Conservation (phyloP, 1,140 invertebrate species). For the Ylistrum balloti region DNA sequence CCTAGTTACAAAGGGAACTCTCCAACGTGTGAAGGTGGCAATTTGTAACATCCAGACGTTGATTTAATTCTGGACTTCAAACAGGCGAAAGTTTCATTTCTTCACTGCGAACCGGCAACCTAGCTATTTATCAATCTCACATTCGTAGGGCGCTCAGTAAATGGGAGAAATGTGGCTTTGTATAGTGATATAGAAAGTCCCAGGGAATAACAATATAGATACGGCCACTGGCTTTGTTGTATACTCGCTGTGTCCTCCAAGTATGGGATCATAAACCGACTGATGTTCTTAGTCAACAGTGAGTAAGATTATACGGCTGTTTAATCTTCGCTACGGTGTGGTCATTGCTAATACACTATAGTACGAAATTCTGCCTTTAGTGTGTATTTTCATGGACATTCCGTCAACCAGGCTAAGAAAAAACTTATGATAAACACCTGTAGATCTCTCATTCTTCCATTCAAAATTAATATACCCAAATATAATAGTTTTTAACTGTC, state of each 20-base stretch:
- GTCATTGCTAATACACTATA: too few species aligned
- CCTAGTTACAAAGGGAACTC: constrained; percentile 13
- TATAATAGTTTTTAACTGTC: too few species aligned
- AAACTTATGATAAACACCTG: too few species aligned
- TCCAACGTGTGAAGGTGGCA: constrained; percentile 12
- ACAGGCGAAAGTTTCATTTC: constrained; percentile 38
- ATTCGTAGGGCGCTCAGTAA: constrained; percentile 15
- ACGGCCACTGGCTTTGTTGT: neutral
- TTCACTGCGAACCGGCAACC: neutral
- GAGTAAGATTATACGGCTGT: neutral
- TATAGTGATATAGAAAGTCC: constrained; percentile 23
- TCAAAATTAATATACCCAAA: too few species aligned
- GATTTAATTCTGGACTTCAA: constrained; percentile 28
- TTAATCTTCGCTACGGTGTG: neutral
- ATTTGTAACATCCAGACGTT: constrained; percentile 18
- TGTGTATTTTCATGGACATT: too few species aligned
- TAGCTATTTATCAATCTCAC: constrained; percentile 27
- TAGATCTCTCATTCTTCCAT: too few species aligned
- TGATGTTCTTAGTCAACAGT: neutral
- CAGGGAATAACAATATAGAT: neutral
- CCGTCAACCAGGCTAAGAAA: too few species aligned
- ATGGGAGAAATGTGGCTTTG: constrained; percentile 16
- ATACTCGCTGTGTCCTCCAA: neutral
- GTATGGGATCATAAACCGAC: neutral
- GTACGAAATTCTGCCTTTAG: too few species aligned